These are phyloP conservation scores for Lysiphlebus fabarum DNA, from an alignment of 1,140 invertebrate genomes.

Conservation along the genomic window DNA sequence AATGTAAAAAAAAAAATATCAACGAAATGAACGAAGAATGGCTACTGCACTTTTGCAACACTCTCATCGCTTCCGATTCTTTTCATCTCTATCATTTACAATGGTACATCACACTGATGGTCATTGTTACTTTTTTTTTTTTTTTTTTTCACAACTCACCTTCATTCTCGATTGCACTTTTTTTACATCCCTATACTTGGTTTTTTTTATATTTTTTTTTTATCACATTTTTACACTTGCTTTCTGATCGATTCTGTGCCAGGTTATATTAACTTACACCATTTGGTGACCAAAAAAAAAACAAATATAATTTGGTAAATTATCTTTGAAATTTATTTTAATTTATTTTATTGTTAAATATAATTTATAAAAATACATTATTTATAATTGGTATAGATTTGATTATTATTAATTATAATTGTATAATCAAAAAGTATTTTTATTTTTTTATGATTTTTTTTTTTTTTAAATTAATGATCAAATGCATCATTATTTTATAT, in stretches of 20 bases:
- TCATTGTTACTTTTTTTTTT: slow-evolving; percentile 8
- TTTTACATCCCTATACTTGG: slow-evolving; percentile 1
- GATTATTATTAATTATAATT: no score
- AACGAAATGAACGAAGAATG: slow-evolving; percentile 7
- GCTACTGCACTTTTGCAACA: not conserved
- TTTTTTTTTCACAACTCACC: slow-evolving; percentile 9
- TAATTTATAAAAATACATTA: no score
- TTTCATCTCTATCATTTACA: slow-evolving; percentile 12
- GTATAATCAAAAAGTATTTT: no score
- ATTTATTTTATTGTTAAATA: no score
- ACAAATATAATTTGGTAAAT: not conserved
- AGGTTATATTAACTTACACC: slow-evolving; percentile 10
- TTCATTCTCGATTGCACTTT: slow-evolving; percentile 6
- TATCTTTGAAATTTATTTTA: not conserved
- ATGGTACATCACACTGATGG: slow-evolving; percentile 5
- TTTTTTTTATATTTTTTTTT: slow-evolving; percentile 8
- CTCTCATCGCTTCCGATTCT: slow-evolving; percentile 12
- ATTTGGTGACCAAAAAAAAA: no score
- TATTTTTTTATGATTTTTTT: no score
- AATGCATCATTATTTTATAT: no score
- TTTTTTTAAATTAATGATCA: no score
- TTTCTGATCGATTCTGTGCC: slow-evolving; percentile 6
- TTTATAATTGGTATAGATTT: no score
- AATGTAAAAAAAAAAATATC: not conserved
- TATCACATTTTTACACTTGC: not conserved